Conservation (phyloP, 37 sponge, comb jelly and placozoan genomes). For the Spongia lamella region DNA sequence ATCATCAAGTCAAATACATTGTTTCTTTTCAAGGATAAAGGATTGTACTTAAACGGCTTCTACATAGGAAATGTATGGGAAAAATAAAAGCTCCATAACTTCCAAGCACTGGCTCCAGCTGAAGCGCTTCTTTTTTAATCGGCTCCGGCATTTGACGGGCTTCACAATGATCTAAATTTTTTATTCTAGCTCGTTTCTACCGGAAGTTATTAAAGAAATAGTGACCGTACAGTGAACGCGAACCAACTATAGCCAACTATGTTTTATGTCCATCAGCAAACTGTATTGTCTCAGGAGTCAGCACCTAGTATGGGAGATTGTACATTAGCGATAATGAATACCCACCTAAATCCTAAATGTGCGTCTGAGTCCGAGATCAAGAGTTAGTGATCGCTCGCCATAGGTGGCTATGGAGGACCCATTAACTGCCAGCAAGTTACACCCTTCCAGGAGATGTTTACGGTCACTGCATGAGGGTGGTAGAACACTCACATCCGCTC, state of each 20-base stretch:
- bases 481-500: constrained; percentile 41
- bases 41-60: too few species aligned
- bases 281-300: not conserved
- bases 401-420: constrained; percentile 17
- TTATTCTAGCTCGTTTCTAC: too few species aligned
- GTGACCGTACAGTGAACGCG: too few species aligned
- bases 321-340: constrained; percentile 46
- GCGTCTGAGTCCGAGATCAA: constrained; percentile 50
- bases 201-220: too few species aligned
- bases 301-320: constrained; percentile 37
- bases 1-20: too few species aligned
- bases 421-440: constrained; percentile 34
- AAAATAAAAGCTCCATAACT: too few species aligned
- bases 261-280: not conserved
- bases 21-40: too few species aligned
- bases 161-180: too few species aligned
- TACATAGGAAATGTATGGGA: too few species aligned
- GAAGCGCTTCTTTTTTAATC: too few species aligned
- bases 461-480: constrained; percentile 28
- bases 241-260: not conserved
- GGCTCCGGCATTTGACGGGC: too few species aligned
- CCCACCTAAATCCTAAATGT: constrained; percentile 33
- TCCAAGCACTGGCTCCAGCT: too few species aligned
- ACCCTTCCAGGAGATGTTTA: not conserved
- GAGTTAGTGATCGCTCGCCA: constrained; percentile 21